These are phyloP conservation scores for Drosophila nr. fundita DNA, from an alignment of 2,888 invertebrate genomes.

Conservation along the genomic window DNA sequence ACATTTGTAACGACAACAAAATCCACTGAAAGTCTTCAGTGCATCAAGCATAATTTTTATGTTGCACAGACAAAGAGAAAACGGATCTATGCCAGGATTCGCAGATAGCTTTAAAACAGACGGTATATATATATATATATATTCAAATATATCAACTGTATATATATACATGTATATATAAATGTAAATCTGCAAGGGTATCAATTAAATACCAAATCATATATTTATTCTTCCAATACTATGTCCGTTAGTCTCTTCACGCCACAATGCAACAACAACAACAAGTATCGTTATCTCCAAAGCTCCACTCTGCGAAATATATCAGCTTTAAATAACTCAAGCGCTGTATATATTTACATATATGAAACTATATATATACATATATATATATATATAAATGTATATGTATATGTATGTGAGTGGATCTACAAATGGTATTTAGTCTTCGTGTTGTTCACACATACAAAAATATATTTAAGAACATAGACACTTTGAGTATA, in stretches of 20 bases:
- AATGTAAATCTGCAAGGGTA: constrained; percentile 18
- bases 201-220: not conserved
- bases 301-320: not conserved
- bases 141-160: not conserved
- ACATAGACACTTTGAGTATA: constrained; percentile 3
- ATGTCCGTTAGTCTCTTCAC: not conserved
- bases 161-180: not conserved
- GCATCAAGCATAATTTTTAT: not conserved
- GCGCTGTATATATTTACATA: not conserved
- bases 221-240: not conserved
- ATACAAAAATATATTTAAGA: constrained; percentile 5
- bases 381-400: not conserved
- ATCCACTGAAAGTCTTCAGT: constrained; percentile 1
- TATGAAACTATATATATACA: not conserved
- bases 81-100: not conserved
- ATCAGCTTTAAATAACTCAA: constrained; percentile 1
- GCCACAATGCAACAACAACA: not conserved
- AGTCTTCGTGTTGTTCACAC: constrained; percentile 28
- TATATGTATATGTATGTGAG: not conserved
- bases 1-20: not conserved
- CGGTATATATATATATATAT: no score
- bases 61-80: not conserved
- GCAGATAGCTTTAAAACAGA: constrained; percentile 2
- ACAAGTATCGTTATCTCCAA: not conserved
- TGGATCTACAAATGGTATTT: not conserved